A percentile compares a stretch with the other conserved stretches of the same genome.
These are phyloP conservation scores for Procavia capensis DNA, from an alignment of 2,113 vertebrate genomes.

Conservation along the genomic window DNA sequence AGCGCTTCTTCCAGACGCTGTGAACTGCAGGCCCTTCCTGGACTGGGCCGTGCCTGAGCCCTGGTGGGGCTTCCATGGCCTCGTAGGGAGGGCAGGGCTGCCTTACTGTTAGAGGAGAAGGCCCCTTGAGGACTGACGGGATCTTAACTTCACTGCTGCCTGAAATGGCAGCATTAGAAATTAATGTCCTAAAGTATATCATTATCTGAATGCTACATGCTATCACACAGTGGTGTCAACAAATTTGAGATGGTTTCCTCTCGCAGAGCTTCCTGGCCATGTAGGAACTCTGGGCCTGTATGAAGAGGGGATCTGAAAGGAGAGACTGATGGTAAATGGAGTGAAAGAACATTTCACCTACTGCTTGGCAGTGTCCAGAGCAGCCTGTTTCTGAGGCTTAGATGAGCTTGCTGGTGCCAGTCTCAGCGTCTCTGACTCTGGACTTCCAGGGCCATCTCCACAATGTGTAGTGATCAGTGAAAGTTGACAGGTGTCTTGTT, in stretches of 20 bases:
- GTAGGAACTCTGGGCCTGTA: background rate
- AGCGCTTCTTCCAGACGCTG: background rate
- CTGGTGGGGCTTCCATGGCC: background rate
- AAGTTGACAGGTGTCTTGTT: background rate
- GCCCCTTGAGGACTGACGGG: background rate
- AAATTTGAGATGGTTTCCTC: background rate
- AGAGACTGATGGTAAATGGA: background rate
- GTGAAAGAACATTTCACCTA: background rate
- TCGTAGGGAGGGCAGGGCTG: background rate
- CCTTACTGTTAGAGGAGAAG: background rate
- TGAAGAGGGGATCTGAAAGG: background rate
- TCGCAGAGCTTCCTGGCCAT: background rate
- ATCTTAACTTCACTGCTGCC: background rate
- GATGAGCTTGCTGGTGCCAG: background rate
- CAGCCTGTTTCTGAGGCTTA: background rate
- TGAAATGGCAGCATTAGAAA: slow-evolving; percentile 1
- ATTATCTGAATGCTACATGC: background rate
- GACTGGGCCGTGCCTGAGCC: background rate
- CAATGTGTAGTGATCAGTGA: background rate
- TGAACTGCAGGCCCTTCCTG: background rate
- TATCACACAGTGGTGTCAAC: background rate
- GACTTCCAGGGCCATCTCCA: background rate
- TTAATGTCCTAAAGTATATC: background rate
- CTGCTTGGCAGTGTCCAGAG: background rate
- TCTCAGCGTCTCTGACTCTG: background rate